Percentiles rank a stretch among this genome's conserved stretches.
Evolutionary conservation across 2,888 invertebrate genomes (phyloP).

Genomic region (Cosmorhoe ocellata): DNA sequence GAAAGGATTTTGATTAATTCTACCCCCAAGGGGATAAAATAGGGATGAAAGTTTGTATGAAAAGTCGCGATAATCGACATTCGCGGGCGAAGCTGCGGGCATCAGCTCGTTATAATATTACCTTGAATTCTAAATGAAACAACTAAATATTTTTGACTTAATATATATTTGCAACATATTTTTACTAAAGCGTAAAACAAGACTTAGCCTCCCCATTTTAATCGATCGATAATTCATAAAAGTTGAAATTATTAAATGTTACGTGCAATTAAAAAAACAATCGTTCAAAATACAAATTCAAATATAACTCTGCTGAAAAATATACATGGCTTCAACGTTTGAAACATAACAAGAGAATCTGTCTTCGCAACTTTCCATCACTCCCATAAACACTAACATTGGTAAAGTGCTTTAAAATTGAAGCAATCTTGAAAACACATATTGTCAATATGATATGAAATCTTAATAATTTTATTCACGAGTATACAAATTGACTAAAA

Average conservation of each 20-base stretch:
- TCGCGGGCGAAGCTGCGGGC: no score
- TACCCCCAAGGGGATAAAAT: no score
- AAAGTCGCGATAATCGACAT: no score
- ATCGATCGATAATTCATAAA: slow-evolving; percentile 36
- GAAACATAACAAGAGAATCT: background rate
- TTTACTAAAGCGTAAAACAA: slow-evolving; percentile 70
- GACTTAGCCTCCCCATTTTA: slow-evolving; percentile 53
- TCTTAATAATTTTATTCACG: background rate
- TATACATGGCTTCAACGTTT: background rate
- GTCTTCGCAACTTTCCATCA: background rate
- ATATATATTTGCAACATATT: slow-evolving; percentile 71
- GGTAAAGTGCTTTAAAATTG: slow-evolving; percentile 38
- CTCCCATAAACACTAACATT: slow-evolving; percentile 47
- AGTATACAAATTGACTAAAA: no score
- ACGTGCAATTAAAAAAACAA: slow-evolving; percentile 16
- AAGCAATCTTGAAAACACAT: slow-evolving; percentile 26
- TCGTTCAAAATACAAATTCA: slow-evolving; percentile 22
- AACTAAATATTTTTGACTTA: slow-evolving; percentile 53
- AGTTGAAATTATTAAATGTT: slow-evolving; percentile 5
- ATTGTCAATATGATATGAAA: slow-evolving; percentile 54
- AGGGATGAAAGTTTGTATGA: no score
- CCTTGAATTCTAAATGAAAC: slow-evolving; percentile 39
- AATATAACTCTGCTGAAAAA: slow-evolving; percentile 3
- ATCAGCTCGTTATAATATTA: no score
- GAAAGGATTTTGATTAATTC: no score